Conservation (phyloP, 2,888 invertebrate genomes). For the Alitta virens region DNA sequence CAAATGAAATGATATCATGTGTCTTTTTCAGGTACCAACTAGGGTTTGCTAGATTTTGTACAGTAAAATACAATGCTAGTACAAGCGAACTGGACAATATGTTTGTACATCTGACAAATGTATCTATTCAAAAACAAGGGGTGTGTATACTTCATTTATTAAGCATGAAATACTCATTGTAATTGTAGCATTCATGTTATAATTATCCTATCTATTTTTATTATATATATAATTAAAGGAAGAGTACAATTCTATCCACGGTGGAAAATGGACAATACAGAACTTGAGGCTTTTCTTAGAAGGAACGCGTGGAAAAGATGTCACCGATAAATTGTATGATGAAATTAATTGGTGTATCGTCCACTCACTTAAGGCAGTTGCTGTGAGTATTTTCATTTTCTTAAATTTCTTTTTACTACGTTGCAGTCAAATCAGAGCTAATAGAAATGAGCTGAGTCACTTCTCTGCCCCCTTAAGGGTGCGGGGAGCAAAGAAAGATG, state of each 20-base stretch:
- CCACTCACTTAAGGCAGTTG: slow-evolving; percentile 88
- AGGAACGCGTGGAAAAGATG: slow-evolving; percentile 82
- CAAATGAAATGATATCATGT: not conserved
- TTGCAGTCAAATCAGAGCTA: too few relatives aligned
- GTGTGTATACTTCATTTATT: slow-evolving; percentile 63
- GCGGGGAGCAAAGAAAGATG: too few relatives aligned
- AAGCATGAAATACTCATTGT: too few relatives aligned
- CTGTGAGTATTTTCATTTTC: slow-evolving; percentile 68
- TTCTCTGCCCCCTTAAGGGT: too few relatives aligned
- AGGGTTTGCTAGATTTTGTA: slow-evolving; percentile 94
- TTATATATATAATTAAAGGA: slow-evolving; percentile 61
- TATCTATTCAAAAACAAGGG: slow-evolving; percentile 96
- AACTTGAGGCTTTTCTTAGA: slow-evolving; percentile 87
- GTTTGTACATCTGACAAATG: slow-evolving; percentile 93
- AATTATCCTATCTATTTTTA: too few relatives aligned
- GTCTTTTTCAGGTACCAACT: slow-evolving; percentile 65
- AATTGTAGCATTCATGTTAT: too few relatives aligned
- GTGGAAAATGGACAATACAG: slow-evolving; percentile 90
- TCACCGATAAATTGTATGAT: slow-evolving; percentile 81
- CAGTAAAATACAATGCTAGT: slow-evolving; percentile 75
- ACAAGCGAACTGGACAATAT: slow-evolving; percentile 58
- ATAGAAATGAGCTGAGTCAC: too few relatives aligned
- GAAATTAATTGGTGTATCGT: slow-evolving; percentile 76
- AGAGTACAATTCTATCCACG: slow-evolving; percentile 90
- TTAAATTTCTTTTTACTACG: too few relatives aligned